A percentile compares a stretch with the other conserved stretches of the same genome.
Evolutionary conservation across 2,888 invertebrate genomes (phyloP).

Genomic region (Rugalucina vietnamica): DNA sequence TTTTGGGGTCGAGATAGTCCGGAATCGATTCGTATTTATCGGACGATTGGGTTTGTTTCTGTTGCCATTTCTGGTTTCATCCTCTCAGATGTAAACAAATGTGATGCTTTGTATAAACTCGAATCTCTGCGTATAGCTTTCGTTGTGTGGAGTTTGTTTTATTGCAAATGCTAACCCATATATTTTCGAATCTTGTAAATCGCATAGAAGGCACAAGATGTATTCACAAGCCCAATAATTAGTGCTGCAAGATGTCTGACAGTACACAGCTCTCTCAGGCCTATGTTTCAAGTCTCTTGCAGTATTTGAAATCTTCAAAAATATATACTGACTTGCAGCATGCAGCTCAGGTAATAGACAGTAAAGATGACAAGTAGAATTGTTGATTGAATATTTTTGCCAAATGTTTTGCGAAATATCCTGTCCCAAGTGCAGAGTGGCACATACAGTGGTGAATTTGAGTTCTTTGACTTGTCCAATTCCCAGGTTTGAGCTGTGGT

Average conservation of each 20-base stretch:
- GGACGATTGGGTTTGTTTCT: too few species aligned
- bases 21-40: too few species aligned
- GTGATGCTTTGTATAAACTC: too few species aligned
- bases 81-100: too few species aligned
- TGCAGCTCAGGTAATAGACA: conserved; percentile 79
- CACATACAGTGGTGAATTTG: neutral
- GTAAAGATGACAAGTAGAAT: neutral
- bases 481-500: neutral
- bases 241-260: conserved; percentile 59
- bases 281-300: conserved; percentile 68
- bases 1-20: too few species aligned
- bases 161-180: too few species aligned
- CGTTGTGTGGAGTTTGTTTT: too few species aligned
- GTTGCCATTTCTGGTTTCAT: too few species aligned
- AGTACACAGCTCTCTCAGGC: conserved; percentile 67
- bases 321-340: conserved; percentile 74
- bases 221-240: too few species aligned
- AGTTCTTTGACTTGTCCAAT: neutral
- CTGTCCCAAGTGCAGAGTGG: neutral
- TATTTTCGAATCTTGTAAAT: too few species aligned
- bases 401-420: neutral
- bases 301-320: conserved; percentile 72
- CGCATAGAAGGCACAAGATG: too few species aligned
- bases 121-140: too few species aligned
- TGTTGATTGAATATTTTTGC: neutral